Base-by-base conservation (phyloP, 2,797 vertebrate genomes). In the Sebastes reedi region DNA sequence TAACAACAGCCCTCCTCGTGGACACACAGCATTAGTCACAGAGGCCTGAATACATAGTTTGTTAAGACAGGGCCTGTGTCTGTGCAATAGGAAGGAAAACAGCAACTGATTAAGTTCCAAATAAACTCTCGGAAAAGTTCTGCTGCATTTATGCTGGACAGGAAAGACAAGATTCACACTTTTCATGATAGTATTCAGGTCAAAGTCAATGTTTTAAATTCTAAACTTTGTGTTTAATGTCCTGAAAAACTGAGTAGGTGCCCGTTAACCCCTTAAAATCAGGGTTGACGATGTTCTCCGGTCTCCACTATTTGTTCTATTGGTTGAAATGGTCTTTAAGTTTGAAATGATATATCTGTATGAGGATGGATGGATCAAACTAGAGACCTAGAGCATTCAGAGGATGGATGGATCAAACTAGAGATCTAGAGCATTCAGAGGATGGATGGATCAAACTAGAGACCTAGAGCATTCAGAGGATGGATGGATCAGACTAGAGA, bases 21-120 rank as follows among this genome's bases (percentile, higher is more conserved):
- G 70, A 77, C 73, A 9, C 46, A 32, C 64, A 32, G 73, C 60
- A 54, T 80, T 78, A 75, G 54, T 82, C 78, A 73, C 80, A 76
- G 60, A 64, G 62, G 61, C 59, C 74, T 65, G 77, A 58, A 65
- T 66, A 8, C 55, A 68, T 56, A 64, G 61, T 61, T 61, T 59
- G 66, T 64, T 39, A 20, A 34, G 42, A 64, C 52, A 14, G 18
- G 8, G 16, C 4, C 29, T 4, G 25, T 20, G 58, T 66, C 8
- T 50, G 60, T 59, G 55, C 62, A 50, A 1, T 3, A 30, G n/a
- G 10, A 20, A 20, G 5, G 55, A 55, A 39, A 42, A 60, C 12
- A 1, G 13, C 36, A 52, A 22, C 27, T 59, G 42, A 60, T 14
- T 6, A 27, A 34, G 18, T 7, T 34, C 30, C 3, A 13, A 34